Percentiles rank a stretch among this genome's conserved stretches.
Evolutionary conservation across 1,140 invertebrate genomes (phyloP).

Genomic region (Drosophila jambulina): DNA sequence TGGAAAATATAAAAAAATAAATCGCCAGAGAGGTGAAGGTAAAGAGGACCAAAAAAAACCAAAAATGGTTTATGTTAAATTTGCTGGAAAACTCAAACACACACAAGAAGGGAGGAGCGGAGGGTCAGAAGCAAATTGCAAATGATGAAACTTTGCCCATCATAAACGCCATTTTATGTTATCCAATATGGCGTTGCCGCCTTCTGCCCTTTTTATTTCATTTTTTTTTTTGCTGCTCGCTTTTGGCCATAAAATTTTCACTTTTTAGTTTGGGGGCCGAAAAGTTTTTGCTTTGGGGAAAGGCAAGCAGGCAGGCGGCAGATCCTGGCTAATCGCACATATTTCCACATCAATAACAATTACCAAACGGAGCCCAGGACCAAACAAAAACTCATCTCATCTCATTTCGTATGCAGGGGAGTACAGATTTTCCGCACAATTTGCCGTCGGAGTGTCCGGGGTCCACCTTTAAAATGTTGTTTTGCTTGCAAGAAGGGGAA

Average conservation of each 20-base stretch:
- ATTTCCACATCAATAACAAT: slow-evolving; percentile 76
- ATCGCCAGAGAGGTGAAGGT: neutral
- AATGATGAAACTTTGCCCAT: slow-evolving; percentile 76
- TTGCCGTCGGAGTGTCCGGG: slow-evolving; percentile 13
- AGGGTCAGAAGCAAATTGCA: slow-evolving; percentile 70
- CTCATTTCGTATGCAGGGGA: slow-evolving; percentile 56
- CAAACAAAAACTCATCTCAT: slow-evolving; percentile 52
- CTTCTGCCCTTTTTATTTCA: slow-evolving; percentile 32
- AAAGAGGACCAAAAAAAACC: slow-evolving; percentile 36
- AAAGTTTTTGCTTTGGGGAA: slow-evolving; percentile 45
- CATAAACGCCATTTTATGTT: slow-evolving; percentile 77
- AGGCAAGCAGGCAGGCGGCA: neutral
- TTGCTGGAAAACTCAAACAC: slow-evolving; percentile 63
- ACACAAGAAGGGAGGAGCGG: neutral
- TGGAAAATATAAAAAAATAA: slow-evolving; percentile 10
- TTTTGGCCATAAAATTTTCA: slow-evolving; percentile 65
- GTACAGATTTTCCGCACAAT: slow-evolving; percentile 62
- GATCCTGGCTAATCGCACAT: slow-evolving; percentile 63
- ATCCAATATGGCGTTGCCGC: slow-evolving; percentile 67
- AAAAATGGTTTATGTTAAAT: slow-evolving; percentile 67
- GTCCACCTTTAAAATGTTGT: slow-evolving; percentile 37
- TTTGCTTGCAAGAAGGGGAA: neutral
- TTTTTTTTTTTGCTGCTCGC: neutral
- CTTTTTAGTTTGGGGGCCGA: slow-evolving; percentile 61
- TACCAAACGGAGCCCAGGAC: slow-evolving; percentile 40